These are phyloP conservation scores for Proterorhinus semilunaris DNA, from an alignment of 2,113 vertebrate genomes.

Conservation along the genomic window DNA sequence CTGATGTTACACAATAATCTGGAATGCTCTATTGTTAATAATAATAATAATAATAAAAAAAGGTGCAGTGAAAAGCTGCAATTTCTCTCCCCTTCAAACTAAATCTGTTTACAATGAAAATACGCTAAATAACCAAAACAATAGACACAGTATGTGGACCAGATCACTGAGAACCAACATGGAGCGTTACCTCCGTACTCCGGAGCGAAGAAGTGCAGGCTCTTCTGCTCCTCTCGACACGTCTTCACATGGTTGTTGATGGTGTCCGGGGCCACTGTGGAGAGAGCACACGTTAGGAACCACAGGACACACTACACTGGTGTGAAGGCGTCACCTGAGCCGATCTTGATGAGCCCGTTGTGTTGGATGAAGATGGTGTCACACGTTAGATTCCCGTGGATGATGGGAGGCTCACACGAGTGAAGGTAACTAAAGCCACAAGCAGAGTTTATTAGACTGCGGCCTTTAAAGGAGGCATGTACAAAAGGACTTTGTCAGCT, in stretches of 20 bases:
- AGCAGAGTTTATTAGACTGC: neutral
- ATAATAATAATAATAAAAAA: too few species aligned
- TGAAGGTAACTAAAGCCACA: conserved; percentile 87
- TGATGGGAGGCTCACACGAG: conserved; percentile 96
- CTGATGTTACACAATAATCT: too few species aligned
- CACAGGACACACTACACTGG: neutral
- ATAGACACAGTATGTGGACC: too few species aligned
- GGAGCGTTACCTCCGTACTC: conserved; percentile 89
- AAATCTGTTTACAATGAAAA: too few species aligned
- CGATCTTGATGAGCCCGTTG: conserved; percentile 98
- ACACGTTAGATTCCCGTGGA: conserved; percentile 97
- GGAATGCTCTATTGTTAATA: too few species aligned
- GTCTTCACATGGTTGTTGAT: conserved; percentile 99
- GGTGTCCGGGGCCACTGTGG: conserved; percentile 92
- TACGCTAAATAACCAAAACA: too few species aligned
- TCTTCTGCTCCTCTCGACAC: conserved; percentile 97
- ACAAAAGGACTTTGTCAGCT: too few species aligned
- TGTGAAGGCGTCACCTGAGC: conserved; percentile 83
- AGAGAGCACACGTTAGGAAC: neutral
- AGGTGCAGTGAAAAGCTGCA: too few species aligned
- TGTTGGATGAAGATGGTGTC: conserved; percentile 99
- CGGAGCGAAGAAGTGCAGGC: conserved; percentile 97
- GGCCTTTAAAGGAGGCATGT: too few species aligned
- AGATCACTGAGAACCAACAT: too few species aligned
- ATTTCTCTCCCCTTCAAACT: too few species aligned